Percentiles rank a stretch among this genome's conserved stretches.
Evolutionary conservation across 2,888 invertebrate genomes (phyloP).

Genomic region (Buathra laborator): DNA sequence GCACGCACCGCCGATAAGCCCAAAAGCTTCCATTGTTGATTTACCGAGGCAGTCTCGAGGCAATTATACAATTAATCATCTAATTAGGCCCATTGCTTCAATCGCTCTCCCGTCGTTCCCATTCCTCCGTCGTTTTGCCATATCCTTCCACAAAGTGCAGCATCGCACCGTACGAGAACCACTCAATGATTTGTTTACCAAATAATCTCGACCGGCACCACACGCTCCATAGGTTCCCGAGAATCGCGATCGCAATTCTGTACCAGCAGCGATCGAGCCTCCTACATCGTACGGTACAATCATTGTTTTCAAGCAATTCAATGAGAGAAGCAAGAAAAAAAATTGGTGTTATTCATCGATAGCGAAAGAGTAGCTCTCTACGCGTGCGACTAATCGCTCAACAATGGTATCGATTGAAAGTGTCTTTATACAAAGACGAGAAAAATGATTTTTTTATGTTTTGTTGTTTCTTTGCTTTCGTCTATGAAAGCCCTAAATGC

Average conservation of each 20-base stretch:
- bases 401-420: constrained; percentile 52
- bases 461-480: constrained; percentile 2
- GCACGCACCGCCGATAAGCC: constrained; percentile 78
- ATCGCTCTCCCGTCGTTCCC: constrained; percentile 52
- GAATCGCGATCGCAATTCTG: constrained; percentile 65
- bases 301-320: constrained; percentile 61
- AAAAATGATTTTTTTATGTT: constrained; percentile 15
- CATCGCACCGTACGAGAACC: constrained; percentile 55
- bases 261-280: constrained; percentile 57
- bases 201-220: constrained; percentile 68
- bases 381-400: constrained; percentile 50
- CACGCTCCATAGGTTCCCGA: constrained; percentile 46
- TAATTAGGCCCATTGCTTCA: constrained; percentile 79
- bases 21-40: constrained; percentile 72
- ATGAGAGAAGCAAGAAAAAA: constrained; percentile 40
- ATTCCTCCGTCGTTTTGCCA: constrained; percentile 6
- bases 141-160: constrained; percentile 48
- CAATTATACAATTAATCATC: constrained; percentile 82
- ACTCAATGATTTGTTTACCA: constrained; percentile 73
- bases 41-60: constrained; percentile 61
- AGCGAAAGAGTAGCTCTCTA: constrained; percentile 43
- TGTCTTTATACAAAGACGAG: constrained; percentile 49
- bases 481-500: not conserved
- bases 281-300: constrained; percentile 52
- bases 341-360: constrained; percentile 62